Percentiles rank a stretch among this genome's conserved stretches.
These are phyloP conservation scores for Donacobius atricapilla DNA, from an alignment of 2,113 vertebrate species.

Conservation along the genomic window DNA sequence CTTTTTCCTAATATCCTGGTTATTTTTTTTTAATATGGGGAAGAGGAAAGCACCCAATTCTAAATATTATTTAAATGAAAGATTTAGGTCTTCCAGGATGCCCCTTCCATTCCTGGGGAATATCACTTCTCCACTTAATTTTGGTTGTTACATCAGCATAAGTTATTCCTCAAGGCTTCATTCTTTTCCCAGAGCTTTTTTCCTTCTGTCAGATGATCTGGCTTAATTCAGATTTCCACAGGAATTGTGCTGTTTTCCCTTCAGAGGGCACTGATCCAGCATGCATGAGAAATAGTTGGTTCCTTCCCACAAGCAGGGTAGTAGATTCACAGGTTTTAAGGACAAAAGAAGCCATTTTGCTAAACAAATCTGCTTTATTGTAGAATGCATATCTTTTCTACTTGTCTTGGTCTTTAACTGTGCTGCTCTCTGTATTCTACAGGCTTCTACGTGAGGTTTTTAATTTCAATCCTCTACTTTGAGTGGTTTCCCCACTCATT, in stretches of 20 bases:
- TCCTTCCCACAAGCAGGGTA: background rate
- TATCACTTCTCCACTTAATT: background rate
- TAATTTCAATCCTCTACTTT: background rate
- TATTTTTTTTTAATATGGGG: background rate
- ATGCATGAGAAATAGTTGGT: background rate
- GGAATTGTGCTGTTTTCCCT: background rate
- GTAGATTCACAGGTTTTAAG: background rate
- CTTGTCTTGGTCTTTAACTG: background rate
- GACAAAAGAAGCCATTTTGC: background rate
- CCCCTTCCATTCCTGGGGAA: background rate
- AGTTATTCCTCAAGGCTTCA: background rate
- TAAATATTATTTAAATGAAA: background rate
- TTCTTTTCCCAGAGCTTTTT: background rate
- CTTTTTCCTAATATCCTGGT: accelerated
- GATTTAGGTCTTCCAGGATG: background rate
- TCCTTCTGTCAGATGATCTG: background rate
- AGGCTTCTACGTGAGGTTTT: background rate
- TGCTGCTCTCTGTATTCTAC: background rate
- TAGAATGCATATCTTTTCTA: background rate
- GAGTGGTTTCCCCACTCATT: accelerated
- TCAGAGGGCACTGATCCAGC: background rate
- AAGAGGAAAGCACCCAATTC: background rate
- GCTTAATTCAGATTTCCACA: background rate
- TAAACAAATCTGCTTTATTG: background rate
- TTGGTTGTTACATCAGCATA: background rate